Evolutionary conservation across 2,113 vertebrate species (phyloP), one percentile per base, ranked within the genome.

Genomic region (Lycocorax pyrrhopterus): DNA sequence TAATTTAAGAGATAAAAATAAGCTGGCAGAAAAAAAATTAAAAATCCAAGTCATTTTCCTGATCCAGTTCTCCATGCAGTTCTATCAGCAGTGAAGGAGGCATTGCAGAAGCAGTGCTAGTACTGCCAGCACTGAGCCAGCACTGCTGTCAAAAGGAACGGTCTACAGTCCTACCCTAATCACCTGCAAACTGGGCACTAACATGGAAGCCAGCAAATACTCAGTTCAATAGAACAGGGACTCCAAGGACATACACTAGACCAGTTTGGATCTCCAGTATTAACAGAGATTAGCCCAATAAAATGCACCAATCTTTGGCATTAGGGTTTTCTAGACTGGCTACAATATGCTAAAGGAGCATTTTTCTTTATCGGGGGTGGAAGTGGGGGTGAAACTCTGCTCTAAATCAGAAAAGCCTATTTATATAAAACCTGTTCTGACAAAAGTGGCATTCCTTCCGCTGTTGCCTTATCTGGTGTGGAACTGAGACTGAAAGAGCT

Each of bases 1-100:
- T 96, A 93, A 94, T 93, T 93, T 93, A 84, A 74, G 60, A 77
- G 86, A 92, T 55, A 95, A 96, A 94, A 95, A 95, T 95, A 95
- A 84, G 59, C 49, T 62, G 37, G 7, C 62, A 91, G 69, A 2
- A 75, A 64, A 76, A 64, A 75, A 41, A 59, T 39, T 60, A 30
- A 67, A 63, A 66, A 60, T 41, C 75, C 68, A 74, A 93, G 68
- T 49, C 0, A 21, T 81, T 71, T 87, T 90, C 68, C 89, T 58
- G 43, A 86, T 96, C 68, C 59, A 52, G 60, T 67, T 95, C 79
- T 89, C 75, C 56, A 44, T 26, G 53, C 79, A 83, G 82, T 20
- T 88, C 79, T 32, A 41, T 18, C 79, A 88, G 76, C 55, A 87
- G 43, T 22, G 83, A 74, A 66, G 62, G 60, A 90, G 55, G 49